Evolutionary conservation across 2,888 invertebrate species (phyloP), one percentile per base, ranked within the genome.

Genomic region (Tenthredo distinguenda): DNA sequence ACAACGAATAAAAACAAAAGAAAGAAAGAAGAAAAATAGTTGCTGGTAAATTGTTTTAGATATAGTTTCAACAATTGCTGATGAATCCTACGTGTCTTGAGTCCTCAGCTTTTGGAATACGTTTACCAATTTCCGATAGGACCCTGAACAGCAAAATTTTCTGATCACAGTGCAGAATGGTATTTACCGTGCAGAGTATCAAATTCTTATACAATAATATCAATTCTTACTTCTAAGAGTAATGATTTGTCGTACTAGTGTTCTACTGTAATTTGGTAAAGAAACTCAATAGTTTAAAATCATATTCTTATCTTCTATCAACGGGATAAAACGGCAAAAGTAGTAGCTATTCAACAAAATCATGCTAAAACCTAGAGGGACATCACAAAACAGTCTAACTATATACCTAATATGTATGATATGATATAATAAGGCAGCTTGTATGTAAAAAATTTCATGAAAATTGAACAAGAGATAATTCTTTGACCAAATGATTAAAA

Each of bases 301-400:
- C n/a, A 47, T 47, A 9, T n/a, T 31, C 40, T 76, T 76, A 26
- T 76, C 40, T 37, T n/a, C 18, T 47, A 18, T 76, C 76, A 37
- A 79, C 55, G 58, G 58, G 58, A 62, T 62, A 55, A 77, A 55
- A 55, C 9, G 76, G 50, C 12, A 58, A 55, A 77, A 55, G 26
- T 26, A 76, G 0, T 62, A 58, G 58, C n/a, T 62, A 37, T 9
- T 21, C 21, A 26, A 58, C 40, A 47, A 34, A 50, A 47, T 37
- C 84, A 18, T 12, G 34, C 76, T 84, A 77, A 37, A 77, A 76
- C 40, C 84, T 77, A 84, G 7, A 58, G 43, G 84, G 84, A 84
- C 84, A 84, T 84, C 84, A 76, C 84, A 84, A 84, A 77, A 76
- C 84, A 76, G 58, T 84, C 84, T 76, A 43, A 40, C 37, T 81